Conservation (phyloP, 2,888 invertebrate species). For the Torymus aiolomorphi region DNA sequence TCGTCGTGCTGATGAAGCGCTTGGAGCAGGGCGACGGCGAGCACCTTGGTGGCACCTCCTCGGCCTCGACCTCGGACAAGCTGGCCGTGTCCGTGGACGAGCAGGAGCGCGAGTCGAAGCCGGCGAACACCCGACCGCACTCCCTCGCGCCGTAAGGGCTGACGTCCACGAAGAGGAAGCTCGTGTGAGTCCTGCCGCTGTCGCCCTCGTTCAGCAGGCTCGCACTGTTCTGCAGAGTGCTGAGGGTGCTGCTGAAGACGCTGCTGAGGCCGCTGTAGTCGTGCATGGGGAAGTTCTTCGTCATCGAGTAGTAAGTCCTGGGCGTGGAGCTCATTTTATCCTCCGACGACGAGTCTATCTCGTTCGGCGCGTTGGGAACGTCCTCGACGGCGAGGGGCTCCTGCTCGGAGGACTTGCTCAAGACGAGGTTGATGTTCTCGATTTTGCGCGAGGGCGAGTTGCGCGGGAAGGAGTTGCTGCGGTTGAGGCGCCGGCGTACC, state of each 20-base stretch:
- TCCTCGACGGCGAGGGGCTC: too few relatives aligned
- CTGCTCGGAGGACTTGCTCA: conserved; percentile 17
- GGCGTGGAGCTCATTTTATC: neutral
- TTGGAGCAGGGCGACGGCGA: conserved; percentile 28
- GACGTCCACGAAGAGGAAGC: conserved; percentile 39
- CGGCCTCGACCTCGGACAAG: neutral
- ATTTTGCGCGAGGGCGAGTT: conserved; percentile 66
- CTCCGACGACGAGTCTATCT: too few relatives aligned
- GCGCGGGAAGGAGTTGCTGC: conserved; percentile 65
- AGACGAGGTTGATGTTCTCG: conserved; percentile 64
- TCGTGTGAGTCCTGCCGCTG: conserved; percentile 15
- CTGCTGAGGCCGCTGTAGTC: neutral
- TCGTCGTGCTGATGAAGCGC: conserved; percentile 56
- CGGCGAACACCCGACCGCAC: conserved; percentile 16
- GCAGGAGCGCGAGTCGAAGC: neutral
- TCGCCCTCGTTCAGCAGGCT: too few relatives aligned
- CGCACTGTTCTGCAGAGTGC: too few relatives aligned
- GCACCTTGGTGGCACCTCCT: neutral
- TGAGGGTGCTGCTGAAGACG: too few relatives aligned
- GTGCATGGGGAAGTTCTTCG: conserved; percentile 26
- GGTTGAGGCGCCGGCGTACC: neutral
- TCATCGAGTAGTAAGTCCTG: conserved; percentile 21
- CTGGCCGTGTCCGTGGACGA: too few relatives aligned
- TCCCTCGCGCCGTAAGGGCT: conserved; percentile 22
- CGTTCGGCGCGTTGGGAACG: too few relatives aligned